A percentile compares a stretch with the other conserved stretches of the same genome.
Evolutionary conservation across 64 coral and sea anemone genomes (phyloP).

Genomic region (Montipora cactus): DNA sequence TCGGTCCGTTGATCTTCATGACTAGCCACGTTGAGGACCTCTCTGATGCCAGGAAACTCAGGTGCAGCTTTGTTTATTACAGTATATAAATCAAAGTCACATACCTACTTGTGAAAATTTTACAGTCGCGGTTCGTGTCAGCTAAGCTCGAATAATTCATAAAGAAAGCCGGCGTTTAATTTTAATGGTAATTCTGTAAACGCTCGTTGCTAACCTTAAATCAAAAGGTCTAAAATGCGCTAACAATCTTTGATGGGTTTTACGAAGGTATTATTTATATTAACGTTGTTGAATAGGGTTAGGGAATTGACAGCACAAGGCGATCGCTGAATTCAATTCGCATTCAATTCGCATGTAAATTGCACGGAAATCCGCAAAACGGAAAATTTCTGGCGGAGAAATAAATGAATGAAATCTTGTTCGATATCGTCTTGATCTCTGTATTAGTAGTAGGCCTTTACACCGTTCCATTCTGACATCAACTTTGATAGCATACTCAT

Average conservation of each 20-base stretch:
- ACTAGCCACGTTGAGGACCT: not conserved
- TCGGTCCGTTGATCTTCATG: not conserved
- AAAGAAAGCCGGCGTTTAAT: not conserved
- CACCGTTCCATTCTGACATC: not conserved
- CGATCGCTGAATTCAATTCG: not conserved
- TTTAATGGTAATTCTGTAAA: not conserved
- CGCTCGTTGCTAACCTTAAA: constrained; percentile 11
- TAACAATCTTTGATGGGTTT: constrained; percentile 1
- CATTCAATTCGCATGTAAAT: not conserved
- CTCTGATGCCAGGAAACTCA: not conserved
- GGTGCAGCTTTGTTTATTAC: not conserved
- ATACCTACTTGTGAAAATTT: not conserved
- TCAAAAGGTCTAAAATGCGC: not conserved
- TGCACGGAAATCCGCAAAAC: not conserved
- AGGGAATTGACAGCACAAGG: not conserved
- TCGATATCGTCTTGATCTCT: not conserved
- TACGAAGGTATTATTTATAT: constrained; percentile 25
- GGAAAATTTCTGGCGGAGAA: not conserved
- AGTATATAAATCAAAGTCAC: not conserved
- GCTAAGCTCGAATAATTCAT: not conserved
- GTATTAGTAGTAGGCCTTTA: not conserved
- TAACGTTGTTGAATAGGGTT: constrained; percentile 11
- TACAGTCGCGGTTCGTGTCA: not conserved
- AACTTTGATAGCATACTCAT: too few species aligned
- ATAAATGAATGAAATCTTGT: not conserved